Conservation (phyloP, 2,113 vertebrate species). For the Campylomormyrus tamandua region DNA sequence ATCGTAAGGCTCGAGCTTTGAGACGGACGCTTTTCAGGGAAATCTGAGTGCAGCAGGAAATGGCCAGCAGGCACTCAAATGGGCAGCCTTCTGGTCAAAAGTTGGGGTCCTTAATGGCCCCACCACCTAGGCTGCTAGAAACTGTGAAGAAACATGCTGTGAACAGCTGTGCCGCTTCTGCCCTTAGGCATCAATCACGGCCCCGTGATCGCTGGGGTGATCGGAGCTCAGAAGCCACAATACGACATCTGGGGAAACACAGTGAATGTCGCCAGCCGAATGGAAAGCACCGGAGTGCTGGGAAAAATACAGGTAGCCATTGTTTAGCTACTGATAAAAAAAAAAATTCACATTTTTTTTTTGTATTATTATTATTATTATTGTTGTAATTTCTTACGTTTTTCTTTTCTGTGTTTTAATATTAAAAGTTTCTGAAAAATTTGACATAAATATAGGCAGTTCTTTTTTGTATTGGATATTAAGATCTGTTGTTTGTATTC, state of each 20-base stretch:
- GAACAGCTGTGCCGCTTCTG: constrained; percentile 18
- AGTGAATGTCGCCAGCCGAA: constrained; percentile 92
- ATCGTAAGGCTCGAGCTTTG: not conserved
- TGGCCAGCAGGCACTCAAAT: not conserved
- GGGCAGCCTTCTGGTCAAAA: not conserved
- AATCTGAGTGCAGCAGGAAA: not conserved
- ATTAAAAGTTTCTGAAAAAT: not conserved
- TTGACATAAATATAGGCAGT: not conserved
- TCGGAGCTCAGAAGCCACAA: constrained; percentile 95
- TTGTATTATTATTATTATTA: too few species aligned
- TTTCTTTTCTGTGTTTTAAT: not conserved
- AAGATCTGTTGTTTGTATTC: not conserved
- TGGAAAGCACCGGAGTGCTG: constrained; percentile 94
- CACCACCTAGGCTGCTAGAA: not conserved
- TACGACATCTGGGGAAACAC: constrained; percentile 99
- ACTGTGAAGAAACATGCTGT: not conserved
- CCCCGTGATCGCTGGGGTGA: constrained; percentile 93
- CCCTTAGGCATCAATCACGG: constrained; percentile 88
- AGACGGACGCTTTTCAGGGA: not conserved
- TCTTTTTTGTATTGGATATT: not conserved
- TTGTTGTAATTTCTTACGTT: not conserved
- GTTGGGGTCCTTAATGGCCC: not conserved
- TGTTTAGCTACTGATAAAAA: not conserved
- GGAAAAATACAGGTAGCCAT: constrained; percentile 86
- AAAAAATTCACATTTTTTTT: not conserved